Evolutionary conservation across 2,113 vertebrate species (phyloP), one percentile per base, ranked within the genome.

Genomic region (Stomatorhinus ivindoensis): DNA sequence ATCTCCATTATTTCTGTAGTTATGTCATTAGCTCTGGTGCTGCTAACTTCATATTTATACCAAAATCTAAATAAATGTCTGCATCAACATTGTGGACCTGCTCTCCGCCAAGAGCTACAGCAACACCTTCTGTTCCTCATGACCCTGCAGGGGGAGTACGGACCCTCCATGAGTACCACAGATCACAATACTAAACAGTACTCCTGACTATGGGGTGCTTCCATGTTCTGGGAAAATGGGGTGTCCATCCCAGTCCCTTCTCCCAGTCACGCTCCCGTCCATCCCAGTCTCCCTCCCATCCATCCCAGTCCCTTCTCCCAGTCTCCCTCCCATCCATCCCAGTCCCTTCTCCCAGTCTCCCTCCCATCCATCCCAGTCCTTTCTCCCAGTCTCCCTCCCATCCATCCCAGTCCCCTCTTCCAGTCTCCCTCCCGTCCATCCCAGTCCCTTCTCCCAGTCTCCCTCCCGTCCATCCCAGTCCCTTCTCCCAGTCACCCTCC

Each of bases 401-500:
- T 19, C 51, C 51, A 53, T 53, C 51, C 51, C 51, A 53, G 51
- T 53, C 51, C 3, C 51, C 3, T 19, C 3, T 19, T 17, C 17
- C 51, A 53, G 51, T 53, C 51, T 53, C 51, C 51, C 17, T 19
- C 51, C 51, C 17, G 4, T 53, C 51, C 51, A 53, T 53, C 17
- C 51, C 51, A 53, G 51, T 53, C 51, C 17, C 51, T 0, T 19
- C 53, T 55, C 53, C 53, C 19, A 55, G 4, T 55, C 53, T 19
- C 15, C 53, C 53, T 55, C 17, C 53, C 19, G 0, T 55, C 17
- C 21, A 65, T 65, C 61, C n/a, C 61, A 24, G n/a, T 27, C n/a
- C n/a, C 6, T 0, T 65, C 8, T 65, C n/a, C 61, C n/a, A 27
- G n/a, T 65, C 7, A 27, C 61, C 9, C 96, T 97, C 95, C 96